These are phyloP conservation scores for Hydrolagus colliei DNA, from an alignment of 2,797 vertebrate genomes.

Conservation along the genomic window DNA sequence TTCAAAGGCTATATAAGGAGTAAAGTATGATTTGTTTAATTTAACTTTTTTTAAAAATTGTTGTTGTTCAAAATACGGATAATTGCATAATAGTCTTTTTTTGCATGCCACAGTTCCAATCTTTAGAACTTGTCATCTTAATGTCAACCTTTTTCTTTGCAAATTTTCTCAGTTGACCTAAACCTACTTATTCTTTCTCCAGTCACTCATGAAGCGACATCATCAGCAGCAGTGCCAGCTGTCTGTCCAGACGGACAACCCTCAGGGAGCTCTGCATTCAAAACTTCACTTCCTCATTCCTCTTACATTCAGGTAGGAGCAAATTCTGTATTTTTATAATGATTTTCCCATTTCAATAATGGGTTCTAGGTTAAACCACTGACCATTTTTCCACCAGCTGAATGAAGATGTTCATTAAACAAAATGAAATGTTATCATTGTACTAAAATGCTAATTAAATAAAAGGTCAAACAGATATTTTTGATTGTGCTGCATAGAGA, in stretches of 20 bases:
- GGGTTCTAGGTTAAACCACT: neutral
- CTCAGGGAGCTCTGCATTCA: slow-evolving; percentile 60
- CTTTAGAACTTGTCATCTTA: too few relatives aligned
- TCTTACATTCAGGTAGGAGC: slow-evolving; percentile 61
- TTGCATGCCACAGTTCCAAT: too few relatives aligned
- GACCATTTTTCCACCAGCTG: neutral
- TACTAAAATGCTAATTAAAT: neutral
- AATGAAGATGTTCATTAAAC: neutral
- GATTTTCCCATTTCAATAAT: neutral
- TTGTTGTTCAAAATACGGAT: too few relatives aligned
- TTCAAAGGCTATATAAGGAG: too few relatives aligned
- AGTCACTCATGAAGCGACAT: slow-evolving; percentile 58
- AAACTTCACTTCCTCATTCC: slow-evolving; percentile 55
- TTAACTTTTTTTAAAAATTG: too few relatives aligned
- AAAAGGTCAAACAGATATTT: too few relatives aligned
- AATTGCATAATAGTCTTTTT: too few relatives aligned
- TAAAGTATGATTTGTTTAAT: too few relatives aligned
- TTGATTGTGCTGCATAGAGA: neutral
- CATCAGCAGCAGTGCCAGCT: slow-evolving; percentile 49
- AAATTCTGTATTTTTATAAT: neutral
- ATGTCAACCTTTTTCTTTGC: too few relatives aligned
- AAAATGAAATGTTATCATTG: neutral
- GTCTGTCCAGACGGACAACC: slow-evolving; percentile 64
- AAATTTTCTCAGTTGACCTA: neutral
- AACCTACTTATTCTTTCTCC: slow-evolving; percentile 40